A percentile compares a stretch with the other conserved stretches of the same genome.
These are phyloP conservation scores for Pipistrellus kuhlii DNA, from an alignment of 2,797 vertebrate genomes.

Conservation along the genomic window DNA sequence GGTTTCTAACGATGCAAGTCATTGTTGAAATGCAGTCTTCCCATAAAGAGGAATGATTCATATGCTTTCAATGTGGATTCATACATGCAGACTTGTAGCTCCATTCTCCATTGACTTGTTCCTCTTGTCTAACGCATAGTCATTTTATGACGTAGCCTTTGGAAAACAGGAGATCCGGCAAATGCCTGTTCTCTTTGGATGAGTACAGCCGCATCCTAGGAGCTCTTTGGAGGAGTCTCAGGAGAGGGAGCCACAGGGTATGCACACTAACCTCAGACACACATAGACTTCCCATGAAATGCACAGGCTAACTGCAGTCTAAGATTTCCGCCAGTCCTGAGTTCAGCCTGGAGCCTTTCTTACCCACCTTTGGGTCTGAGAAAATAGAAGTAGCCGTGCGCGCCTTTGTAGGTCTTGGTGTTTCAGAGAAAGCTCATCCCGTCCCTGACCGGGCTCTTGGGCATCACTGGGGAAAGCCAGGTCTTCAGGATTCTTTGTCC, in stretches of 20 bases:
- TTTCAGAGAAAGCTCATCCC: not conserved
- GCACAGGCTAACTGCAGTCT: not conserved
- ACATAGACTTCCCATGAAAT: not conserved
- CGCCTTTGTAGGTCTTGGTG: not conserved
- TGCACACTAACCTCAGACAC: not conserved
- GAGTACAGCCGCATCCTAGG: not conserved
- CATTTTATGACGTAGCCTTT: not conserved
- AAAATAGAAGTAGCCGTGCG: not conserved
- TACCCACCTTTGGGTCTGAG: not conserved
- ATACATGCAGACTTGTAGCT: not conserved
- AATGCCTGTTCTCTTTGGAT: not conserved
- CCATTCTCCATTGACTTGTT: not conserved
- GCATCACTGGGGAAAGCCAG: not conserved
- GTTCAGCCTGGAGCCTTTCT: not conserved
- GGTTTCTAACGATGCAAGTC: not conserved
- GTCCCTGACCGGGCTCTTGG: not conserved
- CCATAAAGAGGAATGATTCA: not conserved
- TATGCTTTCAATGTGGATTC: not conserved
- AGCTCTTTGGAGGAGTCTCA: not conserved
- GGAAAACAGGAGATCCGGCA: not conserved
- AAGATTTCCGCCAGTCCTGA: not conserved
- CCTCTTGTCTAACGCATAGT: not conserved
- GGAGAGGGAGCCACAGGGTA: not conserved
- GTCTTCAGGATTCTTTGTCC: not conserved
- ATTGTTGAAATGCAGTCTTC: not conserved